Evolutionary conservation across 1,140 invertebrate genomes (phyloP), one percentile per base, ranked within the genome.

Genomic region (Sminthurinus signatus): DNA sequence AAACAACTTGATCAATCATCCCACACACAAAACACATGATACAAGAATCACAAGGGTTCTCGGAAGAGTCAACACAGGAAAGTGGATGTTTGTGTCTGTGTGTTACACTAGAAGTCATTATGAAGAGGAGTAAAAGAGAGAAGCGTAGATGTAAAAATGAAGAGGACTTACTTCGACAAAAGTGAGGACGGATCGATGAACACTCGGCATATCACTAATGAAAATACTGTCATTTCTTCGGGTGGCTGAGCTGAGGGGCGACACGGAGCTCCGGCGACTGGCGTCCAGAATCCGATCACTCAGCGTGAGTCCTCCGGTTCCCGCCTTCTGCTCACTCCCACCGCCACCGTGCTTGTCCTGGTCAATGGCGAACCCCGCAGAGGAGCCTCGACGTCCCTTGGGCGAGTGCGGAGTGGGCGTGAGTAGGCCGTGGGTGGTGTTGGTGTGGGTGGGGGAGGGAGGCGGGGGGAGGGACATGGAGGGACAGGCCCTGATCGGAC

Each of bases 101-200:
- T 23, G 31, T 46, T 56, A n/a, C 27, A 17, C 17, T 27, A 39
- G 28, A 54, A 44, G 5, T 21, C 43, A 44, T 3, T 28, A 44
- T 44, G 43, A 59, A 42, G 17, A 19, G n/a, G n/a, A 42, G 19
- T 2, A 17, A 44, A 28, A 44, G 19, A 23, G 14, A 42, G 25
- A 59, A 59, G 57, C 36, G 25, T 8, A 8, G 44, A 36, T 36
- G 15, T 8, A 8, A 36, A 36, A 36, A 36, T 36, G 32, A 15
- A 36, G 32, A 8, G 32, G 29, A 50, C 57, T 56, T 73, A 80
- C 78, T 75, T 80, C 78, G 15, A 80, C 75, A 61, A 79, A 77
- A 14, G 74, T 74, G 39, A 80, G 73, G 12, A 80, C 78, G 28
- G 75, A 74, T 17, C 75, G 69, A 63, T 81, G 79, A 66, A 75